phyloP scores from a whole-genome alignment of 2,113 vertebrate genomes.

The Corapipo altera region DNA sequence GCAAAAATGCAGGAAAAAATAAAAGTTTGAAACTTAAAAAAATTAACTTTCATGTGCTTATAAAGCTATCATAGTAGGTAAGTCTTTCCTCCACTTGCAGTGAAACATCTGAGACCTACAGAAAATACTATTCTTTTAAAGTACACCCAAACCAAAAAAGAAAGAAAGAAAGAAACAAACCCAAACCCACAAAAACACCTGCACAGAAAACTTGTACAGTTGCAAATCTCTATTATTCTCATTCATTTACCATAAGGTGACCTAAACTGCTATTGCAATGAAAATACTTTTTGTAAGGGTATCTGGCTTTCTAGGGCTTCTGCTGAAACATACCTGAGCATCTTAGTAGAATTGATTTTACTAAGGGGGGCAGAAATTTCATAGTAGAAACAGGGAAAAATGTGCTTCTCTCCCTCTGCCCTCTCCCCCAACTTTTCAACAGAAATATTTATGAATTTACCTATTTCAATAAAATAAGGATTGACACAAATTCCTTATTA shows the following conservation, averaged over 20 bases:
- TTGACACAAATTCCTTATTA: neutral
- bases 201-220: neutral
- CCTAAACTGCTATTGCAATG: neutral
- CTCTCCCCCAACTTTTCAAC: fast-evolving
- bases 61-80: neutral
- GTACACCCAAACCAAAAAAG: neutral
- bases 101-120: neutral
- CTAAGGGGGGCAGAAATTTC: neutral
- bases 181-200: neutral
- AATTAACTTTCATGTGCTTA: neutral
- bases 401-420: neutral
- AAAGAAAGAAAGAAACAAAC: too few species aligned
- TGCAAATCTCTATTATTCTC: neutral
- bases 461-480: neutral
- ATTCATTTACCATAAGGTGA: neutral
- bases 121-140: neutral
- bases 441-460: neutral
- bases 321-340: neutral
- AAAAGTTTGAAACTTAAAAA: neutral
- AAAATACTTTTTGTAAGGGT: neutral
- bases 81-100: neutral
- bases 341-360: neutral
- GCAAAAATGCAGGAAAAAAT: constrained; percentile 10
- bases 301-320: neutral
- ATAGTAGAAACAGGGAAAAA: neutral